Percentiles rank a stretch among this genome's conserved stretches.
Evolutionary conservation across 2,888 invertebrate genomes (phyloP).

Genomic region (Lydus trimaculatus): DNA sequence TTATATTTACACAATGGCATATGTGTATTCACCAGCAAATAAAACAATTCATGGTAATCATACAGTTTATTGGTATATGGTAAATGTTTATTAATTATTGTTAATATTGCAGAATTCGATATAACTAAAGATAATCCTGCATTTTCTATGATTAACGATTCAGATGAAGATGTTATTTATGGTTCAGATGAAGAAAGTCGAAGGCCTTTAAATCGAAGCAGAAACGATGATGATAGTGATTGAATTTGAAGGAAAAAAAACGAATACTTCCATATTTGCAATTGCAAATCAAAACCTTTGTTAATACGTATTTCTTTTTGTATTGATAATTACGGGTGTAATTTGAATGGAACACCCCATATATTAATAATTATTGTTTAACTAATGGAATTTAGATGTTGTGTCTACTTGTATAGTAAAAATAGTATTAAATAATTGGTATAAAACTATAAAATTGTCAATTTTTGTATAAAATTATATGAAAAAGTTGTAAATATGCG

Average conservation of each 20-base stretch:
- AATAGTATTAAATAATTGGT: background rate
- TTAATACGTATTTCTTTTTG: background rate
- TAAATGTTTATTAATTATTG: background rate
- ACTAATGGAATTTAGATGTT: background rate
- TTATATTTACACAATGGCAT: conserved; percentile 92
- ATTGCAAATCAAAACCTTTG: background rate
- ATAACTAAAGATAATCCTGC: conserved; percentile 98
- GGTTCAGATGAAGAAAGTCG: conserved; percentile 90
- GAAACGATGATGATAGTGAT: conserved; percentile 77
- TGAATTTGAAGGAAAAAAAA: conserved; percentile 59
- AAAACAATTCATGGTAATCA: conserved; percentile 79
- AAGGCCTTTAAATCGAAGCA: conserved; percentile 76
- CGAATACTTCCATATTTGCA: background rate
- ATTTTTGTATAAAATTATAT: background rate
- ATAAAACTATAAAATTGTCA: too few species aligned
- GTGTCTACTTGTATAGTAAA: background rate
- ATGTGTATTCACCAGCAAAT: conserved; percentile 89
- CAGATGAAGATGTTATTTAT: conserved; percentile 96
- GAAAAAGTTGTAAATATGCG: background rate
- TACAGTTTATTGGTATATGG: background rate
- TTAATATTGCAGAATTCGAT: conserved; percentile 74
- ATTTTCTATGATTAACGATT: conserved; percentile 98
- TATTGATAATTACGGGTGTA: background rate
- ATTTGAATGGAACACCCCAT: background rate
- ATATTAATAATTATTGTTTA: background rate